Conservation (phyloP, 2,797 vertebrate species). For the Hydrocynus forskahlii region DNA sequence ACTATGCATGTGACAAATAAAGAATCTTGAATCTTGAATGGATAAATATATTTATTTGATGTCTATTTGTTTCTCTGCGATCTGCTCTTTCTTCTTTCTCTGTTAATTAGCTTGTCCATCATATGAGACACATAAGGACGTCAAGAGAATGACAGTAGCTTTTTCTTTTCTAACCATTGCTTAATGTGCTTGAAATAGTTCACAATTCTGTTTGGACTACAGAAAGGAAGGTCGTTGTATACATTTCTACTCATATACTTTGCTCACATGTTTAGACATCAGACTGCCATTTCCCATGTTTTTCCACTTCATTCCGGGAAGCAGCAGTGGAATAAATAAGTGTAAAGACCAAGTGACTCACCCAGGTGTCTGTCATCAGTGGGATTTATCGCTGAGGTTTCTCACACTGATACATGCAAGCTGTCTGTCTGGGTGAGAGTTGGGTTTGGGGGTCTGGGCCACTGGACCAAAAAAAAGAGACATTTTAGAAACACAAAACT, state of each 20-base stretch:
- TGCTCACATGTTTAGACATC: constrained; percentile 47
- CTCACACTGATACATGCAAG: constrained; percentile 48
- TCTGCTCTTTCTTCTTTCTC: neutral
- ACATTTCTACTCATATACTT: constrained; percentile 32
- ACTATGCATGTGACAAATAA: too few relatives aligned
- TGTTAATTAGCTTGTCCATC: neutral
- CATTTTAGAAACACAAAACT: constrained; percentile 67
- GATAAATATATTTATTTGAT: neutral
- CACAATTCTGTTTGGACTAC: neutral
- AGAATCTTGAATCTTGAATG: too few relatives aligned
- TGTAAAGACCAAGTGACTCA: neutral
- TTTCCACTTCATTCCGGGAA: constrained; percentile 25
- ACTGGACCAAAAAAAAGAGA: constrained; percentile 56
- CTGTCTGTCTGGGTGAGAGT: constrained; percentile 53
- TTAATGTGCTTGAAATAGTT: neutral
- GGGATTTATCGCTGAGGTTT: constrained; percentile 35
- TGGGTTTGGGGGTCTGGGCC: constrained; percentile 53
- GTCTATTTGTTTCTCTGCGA: neutral
- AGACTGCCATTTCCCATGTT: constrained; percentile 37
- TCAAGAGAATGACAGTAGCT: neutral
- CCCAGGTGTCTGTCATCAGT: constrained; percentile 33
- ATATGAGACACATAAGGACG: neutral
- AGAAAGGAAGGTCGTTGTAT: constrained; percentile 35
- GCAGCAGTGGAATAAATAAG: constrained; percentile 31
- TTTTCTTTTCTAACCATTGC: neutral